Conservation (phyloP, 1,140 invertebrate genomes). For the Schlechtendalia chinensis region DNA sequence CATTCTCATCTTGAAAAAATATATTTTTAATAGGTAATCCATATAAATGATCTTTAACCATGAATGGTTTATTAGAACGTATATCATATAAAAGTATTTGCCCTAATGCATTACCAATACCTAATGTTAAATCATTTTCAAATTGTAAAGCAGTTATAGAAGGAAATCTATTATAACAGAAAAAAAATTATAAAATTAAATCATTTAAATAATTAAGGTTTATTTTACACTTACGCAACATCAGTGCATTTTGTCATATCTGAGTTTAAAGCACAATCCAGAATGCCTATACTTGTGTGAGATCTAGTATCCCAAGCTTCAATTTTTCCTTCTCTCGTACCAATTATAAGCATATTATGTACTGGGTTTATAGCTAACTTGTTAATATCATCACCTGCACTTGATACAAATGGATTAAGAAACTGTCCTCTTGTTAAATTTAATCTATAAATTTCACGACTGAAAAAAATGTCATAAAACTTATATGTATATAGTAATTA, state of each 20-base stretch:
- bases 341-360: slow-evolving; percentile 83
- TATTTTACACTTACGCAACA: slow-evolving; percentile 8
- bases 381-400: slow-evolving; percentile 72
- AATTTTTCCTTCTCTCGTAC: slow-evolving; percentile 87
- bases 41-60: slow-evolving; percentile 94
- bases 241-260: slow-evolving; percentile 59
- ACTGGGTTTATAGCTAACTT: slow-evolving; percentile 83
- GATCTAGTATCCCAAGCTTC: slow-evolving; percentile 94
- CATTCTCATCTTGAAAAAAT: slow-evolving; percentile 83
- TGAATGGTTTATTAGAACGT: slow-evolving; percentile 81
- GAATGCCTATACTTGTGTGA: slow-evolving; percentile 69
- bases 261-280: slow-evolving; percentile 84
- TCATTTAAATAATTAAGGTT: slow-evolving; percentile 30
- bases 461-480: no score
- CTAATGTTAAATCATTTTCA: slow-evolving; percentile 80
- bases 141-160: slow-evolving; percentile 78
- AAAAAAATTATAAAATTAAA: slow-evolving; percentile 52
- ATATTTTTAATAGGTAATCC: slow-evolving; percentile 87
- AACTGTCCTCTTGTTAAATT: slow-evolving; percentile 96
- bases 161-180: slow-evolving; percentile 68
- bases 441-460: slow-evolving; percentile 86
- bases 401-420: slow-evolving; percentile 76
- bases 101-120: slow-evolving; percentile 88
- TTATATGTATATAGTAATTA: no score
- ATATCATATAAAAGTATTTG: slow-evolving; percentile 95